phyloP scores from a whole-genome alignment of 2,888 invertebrate genomes.

The Lasioglossum malachurum region DNA sequence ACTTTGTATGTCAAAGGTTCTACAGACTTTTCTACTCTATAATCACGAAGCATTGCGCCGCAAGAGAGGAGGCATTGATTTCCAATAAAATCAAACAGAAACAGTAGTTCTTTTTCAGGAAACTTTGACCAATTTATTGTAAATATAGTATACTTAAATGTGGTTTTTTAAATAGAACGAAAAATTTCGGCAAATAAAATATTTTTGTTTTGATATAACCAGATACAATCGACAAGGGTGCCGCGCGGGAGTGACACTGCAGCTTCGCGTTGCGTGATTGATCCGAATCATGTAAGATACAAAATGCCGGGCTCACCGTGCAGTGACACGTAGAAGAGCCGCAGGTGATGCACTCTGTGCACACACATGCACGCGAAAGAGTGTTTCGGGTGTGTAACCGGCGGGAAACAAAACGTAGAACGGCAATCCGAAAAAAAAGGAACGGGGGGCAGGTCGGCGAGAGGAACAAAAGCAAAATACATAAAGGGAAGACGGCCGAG shows the following conservation, averaged over 20 bases:
- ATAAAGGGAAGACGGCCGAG: slow-evolving; percentile 21
- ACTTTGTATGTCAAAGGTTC: not conserved
- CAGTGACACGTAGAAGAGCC: slow-evolving; percentile 20
- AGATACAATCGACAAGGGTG: not conserved
- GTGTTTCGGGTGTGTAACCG: slow-evolving; percentile 19
- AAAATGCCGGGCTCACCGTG: not conserved
- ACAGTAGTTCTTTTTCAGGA: not conserved
- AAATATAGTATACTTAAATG: no score
- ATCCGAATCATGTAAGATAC: slow-evolving; percentile 1
- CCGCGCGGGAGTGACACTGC: not conserved
- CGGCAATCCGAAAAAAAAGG: not conserved
- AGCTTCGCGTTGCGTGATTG: not conserved
- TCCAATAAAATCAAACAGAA: not conserved
- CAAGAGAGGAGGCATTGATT: not conserved
- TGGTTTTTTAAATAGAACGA: no score
- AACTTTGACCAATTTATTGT: not conserved
- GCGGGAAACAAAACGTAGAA: not conserved
- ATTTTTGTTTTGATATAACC: no score
- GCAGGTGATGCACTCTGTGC: slow-evolving; percentile 28
- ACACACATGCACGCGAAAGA: slow-evolving; percentile 9
- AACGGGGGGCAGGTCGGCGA: not conserved
- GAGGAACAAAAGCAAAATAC: slow-evolving; percentile 1
- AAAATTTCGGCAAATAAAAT: no score
- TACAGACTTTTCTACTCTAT: not conserved
- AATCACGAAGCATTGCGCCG: not conserved